A percentile compares a stretch with the other conserved stretches of the same genome.
These are phyloP conservation scores for Gryllus longicercus DNA, from an alignment of 2,888 invertebrate genomes.

Conservation along the genomic window DNA sequence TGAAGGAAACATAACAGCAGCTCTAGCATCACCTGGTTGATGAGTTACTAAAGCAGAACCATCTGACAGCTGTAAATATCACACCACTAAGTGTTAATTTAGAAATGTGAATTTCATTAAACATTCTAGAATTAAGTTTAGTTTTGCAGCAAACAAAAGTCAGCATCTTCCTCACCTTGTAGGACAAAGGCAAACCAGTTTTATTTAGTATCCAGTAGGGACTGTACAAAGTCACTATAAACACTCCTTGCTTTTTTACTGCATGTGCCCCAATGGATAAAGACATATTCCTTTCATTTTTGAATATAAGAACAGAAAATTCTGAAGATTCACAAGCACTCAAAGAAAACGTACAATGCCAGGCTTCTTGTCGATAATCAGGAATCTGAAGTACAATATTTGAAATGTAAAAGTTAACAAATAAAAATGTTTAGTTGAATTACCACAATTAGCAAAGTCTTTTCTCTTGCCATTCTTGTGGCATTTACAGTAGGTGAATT, in stretches of 20 bases:
- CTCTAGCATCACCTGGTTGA: conserved; percentile 77
- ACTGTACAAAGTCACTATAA: conserved; percentile 78
- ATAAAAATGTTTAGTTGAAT: no score
- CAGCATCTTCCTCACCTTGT: conserved; percentile 66
- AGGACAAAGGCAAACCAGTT: conserved; percentile 82
- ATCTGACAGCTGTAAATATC: conserved; percentile 59
- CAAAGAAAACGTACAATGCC: conserved; percentile 72
- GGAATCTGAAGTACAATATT: conserved; percentile 59
- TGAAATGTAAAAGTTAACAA: no score
- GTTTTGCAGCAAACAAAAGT: no score
- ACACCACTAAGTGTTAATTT: background rate
- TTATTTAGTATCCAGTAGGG: conserved; percentile 99
- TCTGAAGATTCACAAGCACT: conserved; percentile 48
- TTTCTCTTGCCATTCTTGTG: no score
- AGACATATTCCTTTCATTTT: conserved; percentile 67
- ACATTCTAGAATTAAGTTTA: no score
- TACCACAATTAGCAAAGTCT: no score
- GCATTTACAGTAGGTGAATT: no score
- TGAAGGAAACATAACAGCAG: conserved; percentile 86
- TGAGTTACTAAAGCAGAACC: conserved; percentile 75
- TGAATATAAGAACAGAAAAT: conserved; percentile 82
- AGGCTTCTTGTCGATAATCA: conserved; percentile 81
- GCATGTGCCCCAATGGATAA: conserved; percentile 86
- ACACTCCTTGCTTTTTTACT: conserved; percentile 64
- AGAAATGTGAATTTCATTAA: no score